Percentiles rank a stretch among this genome's conserved stretches.
Conservation (phyloP, 2,113 vertebrate genomes). For the Periophthalmodon schlosseri region DNA sequence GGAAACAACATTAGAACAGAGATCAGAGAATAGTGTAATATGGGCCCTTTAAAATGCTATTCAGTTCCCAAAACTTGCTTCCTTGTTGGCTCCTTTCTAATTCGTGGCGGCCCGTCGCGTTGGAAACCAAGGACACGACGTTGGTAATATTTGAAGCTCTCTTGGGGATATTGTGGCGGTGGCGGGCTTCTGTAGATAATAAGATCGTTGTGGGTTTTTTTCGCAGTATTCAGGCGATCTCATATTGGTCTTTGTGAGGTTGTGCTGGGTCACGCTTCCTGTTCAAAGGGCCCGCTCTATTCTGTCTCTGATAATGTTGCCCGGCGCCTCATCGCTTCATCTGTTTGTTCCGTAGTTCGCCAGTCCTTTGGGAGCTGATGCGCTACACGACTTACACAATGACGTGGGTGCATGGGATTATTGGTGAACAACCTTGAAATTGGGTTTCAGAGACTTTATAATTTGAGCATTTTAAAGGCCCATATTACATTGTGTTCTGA, state of each 20-base stretch:
- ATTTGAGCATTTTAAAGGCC: too few species aligned
- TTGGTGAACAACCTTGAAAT: too few species aligned
- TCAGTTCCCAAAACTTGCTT: neutral
- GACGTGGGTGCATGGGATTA: neutral
- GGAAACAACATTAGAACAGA: too few species aligned
- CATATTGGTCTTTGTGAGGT: conserved; percentile 9
- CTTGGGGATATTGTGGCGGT: conserved; percentile 2
- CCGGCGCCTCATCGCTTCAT: neutral
- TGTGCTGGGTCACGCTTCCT: conserved; percentile 18
- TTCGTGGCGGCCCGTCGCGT: neutral
- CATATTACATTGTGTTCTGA: too few species aligned
- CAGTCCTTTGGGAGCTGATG: conserved; percentile 14
- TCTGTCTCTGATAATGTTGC: conserved; percentile 3
- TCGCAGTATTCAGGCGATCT: conserved; percentile 6
- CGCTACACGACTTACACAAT: conserved; percentile 25
- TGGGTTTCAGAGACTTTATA: too few species aligned
- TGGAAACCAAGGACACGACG: neutral
- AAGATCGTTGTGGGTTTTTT: neutral
- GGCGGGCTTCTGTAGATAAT: conserved; percentile 12
- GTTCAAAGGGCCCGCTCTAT: conserved; percentile 1
- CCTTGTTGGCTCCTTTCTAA: neutral
- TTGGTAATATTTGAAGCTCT: neutral
- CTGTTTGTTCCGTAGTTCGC: conserved; percentile 6
- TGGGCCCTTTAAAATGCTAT: conserved; percentile 11
- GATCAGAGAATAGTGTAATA: too few species aligned